Evolutionary conservation across 2,888 invertebrate species (phyloP).

Genomic region (Notocelia uddmanniana): DNA sequence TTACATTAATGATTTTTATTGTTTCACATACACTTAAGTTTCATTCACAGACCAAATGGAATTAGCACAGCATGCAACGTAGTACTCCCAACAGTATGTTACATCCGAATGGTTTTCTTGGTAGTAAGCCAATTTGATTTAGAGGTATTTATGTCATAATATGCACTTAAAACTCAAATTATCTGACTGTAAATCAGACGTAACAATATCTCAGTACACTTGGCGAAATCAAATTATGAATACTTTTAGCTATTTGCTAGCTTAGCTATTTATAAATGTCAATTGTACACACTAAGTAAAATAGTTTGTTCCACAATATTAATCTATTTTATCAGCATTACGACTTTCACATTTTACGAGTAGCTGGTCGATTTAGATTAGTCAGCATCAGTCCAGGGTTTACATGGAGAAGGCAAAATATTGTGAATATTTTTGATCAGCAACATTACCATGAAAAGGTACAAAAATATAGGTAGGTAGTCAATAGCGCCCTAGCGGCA

Average conservation of each 20-base stretch:
- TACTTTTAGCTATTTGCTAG: conserved; percentile 10
- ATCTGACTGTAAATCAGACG: neutral
- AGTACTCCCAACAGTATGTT: conserved; percentile 4
- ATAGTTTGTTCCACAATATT: conserved; percentile 19
- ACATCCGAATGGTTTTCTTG: conserved; percentile 19
- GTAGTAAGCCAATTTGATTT: neutral
- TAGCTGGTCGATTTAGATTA: neutral
- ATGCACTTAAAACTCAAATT: neutral
- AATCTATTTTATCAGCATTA: neutral
- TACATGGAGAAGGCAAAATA: neutral
- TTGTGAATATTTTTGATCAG: too few species aligned
- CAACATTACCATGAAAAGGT: too few species aligned
- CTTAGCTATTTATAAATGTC: conserved; percentile 16
- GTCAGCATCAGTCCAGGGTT: neutral
- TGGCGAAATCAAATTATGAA: conserved; percentile 14
- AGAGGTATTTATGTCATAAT: neutral
- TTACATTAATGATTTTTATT: conserved; percentile 39
- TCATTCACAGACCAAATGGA: conserved; percentile 41
- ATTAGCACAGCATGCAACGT: conserved; percentile 13
- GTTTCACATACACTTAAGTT: conserved; percentile 33
- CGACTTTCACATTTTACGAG: conserved; percentile 3
- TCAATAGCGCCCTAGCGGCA: too few species aligned
- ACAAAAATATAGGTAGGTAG: neutral
- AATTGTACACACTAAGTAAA: conserved; percentile 21
- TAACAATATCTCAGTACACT: conserved; percentile 19